Conservation (phyloP, 2,113 vertebrate genomes). For the Trichechus manatus region DNA sequence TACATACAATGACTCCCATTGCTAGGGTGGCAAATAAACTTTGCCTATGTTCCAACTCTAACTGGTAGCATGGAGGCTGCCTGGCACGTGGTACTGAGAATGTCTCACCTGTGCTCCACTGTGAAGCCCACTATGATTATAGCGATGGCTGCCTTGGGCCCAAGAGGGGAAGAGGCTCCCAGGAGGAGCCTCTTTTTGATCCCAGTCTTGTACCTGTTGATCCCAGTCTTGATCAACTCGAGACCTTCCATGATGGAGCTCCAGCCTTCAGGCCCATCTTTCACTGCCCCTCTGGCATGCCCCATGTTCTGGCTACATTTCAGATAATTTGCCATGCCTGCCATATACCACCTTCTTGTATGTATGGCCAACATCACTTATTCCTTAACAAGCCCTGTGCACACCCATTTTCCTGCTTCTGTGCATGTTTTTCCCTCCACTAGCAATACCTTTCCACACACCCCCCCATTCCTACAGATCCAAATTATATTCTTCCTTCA, state of each 20-base stretch:
- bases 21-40: background rate
- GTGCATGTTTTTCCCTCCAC: background rate
- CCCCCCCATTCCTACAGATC: background rate
- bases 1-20: background rate
- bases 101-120: background rate
- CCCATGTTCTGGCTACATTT: background rate
- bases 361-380: fast-evolving
- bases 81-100: background rate
- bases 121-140: background rate
- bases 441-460: background rate
- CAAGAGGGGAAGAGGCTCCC: background rate
- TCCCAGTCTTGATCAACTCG: background rate
- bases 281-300: background rate
- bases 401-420: background rate
- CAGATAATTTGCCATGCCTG: background rate
- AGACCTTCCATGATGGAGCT: background rate
- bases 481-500: background rate
- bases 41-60: background rate
- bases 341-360: background rate
- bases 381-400: background rate
- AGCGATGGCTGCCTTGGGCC: background rate
- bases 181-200: background rate
- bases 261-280: background rate
- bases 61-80: background rate
- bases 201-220: too few species aligned